Base-by-base conservation (phyloP, 2,113 vertebrate genomes). In the Podiceps cristatus region DNA sequence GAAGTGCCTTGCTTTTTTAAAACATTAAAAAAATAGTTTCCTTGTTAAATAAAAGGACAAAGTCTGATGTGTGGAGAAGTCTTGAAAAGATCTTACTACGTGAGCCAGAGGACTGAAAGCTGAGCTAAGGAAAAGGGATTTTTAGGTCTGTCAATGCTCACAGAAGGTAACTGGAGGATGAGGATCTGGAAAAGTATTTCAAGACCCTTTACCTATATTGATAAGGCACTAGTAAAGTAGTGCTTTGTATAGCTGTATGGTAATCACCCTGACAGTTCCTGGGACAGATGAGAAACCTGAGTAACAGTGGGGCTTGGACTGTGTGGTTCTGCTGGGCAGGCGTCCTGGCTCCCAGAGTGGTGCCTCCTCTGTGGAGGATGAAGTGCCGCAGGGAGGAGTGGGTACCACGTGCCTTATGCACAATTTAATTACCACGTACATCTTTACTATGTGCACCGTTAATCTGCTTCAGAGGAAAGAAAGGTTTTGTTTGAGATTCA, bases 401-500 rank as follows among this genome's bases (percentile, higher is more conserved):
- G 44, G 29, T 27, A 5, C 28, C 3, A 3, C 4, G 15, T 50
- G 24, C 35, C 28, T 49, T 72, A 50, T 1, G 4, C 31, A 22
- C 4, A 4, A 11, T 29, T 52, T 31, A 35, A 63, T 24, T 42
- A 5, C 22, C 1, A 2, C 3, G 11, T 25, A 12, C 1, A 1
- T 47, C 42, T 88, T 56, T 13, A 18, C 14, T 59, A 13, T 19
- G 50, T 29, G n/a, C 19, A 50, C 31, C 0, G 11, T 17, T 72
- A 62, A 17, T 1, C 20, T 44, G 16, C 27, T 64, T n/a, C 24
- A 35, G 72, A 64, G n/a, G 50, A 16, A 58, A 73, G 13, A 18
- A 68, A 11, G 1, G 0, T 45, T 85, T 58, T 35, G 3, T 23
- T 42, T 49, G 14, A 69, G 20, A 9, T 20, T 22, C 9, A 0